Evolutionary conservation across 2,113 vertebrate species (phyloP).

Genomic region (Lampris megalopsis): DNA sequence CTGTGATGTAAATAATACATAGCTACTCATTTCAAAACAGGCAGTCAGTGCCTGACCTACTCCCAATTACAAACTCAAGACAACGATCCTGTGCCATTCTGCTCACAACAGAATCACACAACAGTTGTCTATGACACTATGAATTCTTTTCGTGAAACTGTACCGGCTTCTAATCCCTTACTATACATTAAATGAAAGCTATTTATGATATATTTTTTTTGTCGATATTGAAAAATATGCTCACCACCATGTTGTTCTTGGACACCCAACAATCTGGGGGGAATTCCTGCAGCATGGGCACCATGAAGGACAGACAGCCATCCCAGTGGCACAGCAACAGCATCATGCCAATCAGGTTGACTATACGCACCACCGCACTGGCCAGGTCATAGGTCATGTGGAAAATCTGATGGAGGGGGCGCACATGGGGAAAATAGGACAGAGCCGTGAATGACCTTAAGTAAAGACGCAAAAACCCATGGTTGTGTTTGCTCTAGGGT

Average conservation of each 20-base stretch:
- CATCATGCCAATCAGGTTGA: conserved; percentile 86
- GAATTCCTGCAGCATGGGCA: conserved; percentile 85
- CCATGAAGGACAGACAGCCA: conserved; percentile 85
- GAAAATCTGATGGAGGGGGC: conserved; percentile 75
- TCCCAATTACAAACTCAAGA: too few relatives aligned
- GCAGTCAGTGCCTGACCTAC: too few relatives aligned
- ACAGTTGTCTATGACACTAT: too few relatives aligned
- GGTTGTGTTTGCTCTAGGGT: too few relatives aligned
- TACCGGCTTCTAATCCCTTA: too few relatives aligned
- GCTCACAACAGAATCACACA: too few relatives aligned
- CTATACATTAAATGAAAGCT: background rate
- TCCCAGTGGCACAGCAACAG: conserved; percentile 85
- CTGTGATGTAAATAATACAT: too few relatives aligned
- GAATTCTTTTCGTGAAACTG: too few relatives aligned
- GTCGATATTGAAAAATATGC: conserved; percentile 16
- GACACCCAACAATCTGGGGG: conserved; percentile 83
- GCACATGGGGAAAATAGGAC: background rate
- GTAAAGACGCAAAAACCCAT: background rate
- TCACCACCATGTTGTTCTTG: conserved; percentile 85
- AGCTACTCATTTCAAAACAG: too few relatives aligned
- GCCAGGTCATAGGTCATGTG: conserved; percentile 86
- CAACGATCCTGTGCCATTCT: too few relatives aligned
- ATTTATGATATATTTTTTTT: background rate
- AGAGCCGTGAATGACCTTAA: background rate
- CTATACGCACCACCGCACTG: conserved; percentile 84